Evolutionary conservation across 2,888 invertebrate species (phyloP).

Genomic region (Plemyria rubiginata): DNA sequence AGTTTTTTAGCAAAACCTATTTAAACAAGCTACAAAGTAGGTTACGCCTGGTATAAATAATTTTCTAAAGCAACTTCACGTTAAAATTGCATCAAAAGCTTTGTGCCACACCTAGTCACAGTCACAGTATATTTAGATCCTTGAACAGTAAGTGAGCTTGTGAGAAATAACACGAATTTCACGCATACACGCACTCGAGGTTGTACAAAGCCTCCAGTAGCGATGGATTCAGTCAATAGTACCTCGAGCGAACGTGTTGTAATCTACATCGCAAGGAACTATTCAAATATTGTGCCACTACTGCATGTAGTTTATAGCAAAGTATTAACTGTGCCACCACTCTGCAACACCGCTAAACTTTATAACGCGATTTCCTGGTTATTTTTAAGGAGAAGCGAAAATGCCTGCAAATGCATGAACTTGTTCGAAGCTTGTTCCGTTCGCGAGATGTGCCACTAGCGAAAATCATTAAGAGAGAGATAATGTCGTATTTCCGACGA

Average conservation of each 20-base stretch:
- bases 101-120: constrained; percentile 47
- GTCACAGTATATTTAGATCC: constrained; percentile 13
- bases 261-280: neutral
- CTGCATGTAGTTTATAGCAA: constrained; percentile 3
- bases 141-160: constrained; percentile 3
- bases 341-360: constrained; percentile 43
- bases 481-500: constrained; percentile 30
- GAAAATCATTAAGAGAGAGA: constrained; percentile 32
- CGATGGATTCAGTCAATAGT: neutral
- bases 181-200: neutral
- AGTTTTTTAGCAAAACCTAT: constrained; percentile 42
- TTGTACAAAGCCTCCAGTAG: neutral
- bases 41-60: constrained; percentile 47
- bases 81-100: constrained; percentile 54
- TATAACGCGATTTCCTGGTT: constrained; percentile 47
- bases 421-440: constrained; percentile 34
- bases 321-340: constrained; percentile 27
- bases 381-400: constrained; percentile 39
- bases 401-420: constrained; percentile 31
- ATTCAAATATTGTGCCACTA: neutral
- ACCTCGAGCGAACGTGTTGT: neutral
- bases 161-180: neutral
- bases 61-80: constrained; percentile 45
- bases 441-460: constrained; percentile 23
- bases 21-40: constrained; percentile 48